Percentiles rank a stretch among this genome's conserved stretches.
Evolutionary conservation across 2,797 vertebrate genomes (phyloP).

Genomic region (Natrix natrix): DNA sequence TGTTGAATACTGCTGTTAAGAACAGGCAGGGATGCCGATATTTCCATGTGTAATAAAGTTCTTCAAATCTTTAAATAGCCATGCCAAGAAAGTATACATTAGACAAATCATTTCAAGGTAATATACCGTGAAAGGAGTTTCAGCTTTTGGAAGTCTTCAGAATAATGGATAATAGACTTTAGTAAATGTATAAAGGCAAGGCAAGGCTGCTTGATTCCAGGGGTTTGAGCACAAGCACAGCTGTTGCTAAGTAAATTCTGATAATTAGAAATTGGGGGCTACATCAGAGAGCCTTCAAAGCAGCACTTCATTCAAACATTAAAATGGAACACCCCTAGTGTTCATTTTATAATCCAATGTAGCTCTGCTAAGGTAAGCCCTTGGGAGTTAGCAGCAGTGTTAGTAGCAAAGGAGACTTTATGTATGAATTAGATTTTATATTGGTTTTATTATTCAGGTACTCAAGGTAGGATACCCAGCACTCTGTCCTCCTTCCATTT

Average conservation of each 20-base stretch:
- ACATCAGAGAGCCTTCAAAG: not conserved
- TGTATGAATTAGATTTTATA: not conserved
- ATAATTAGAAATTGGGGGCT: not conserved
- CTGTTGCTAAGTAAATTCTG: not conserved
- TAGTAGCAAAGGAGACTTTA: not conserved
- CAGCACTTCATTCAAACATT: not conserved
- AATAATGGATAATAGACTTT: not conserved
- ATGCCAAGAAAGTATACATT: not conserved
- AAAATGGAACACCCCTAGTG: not conserved
- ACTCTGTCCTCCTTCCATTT: not conserved
- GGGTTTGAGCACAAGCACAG: too few species aligned
- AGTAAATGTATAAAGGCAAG: not conserved
- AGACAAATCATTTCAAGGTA: not conserved
- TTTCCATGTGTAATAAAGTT: not conserved
- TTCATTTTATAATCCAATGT: not conserved
- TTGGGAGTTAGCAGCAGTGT: not conserved
- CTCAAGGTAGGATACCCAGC: too few species aligned
- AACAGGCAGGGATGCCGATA: not conserved
- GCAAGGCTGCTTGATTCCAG: not conserved
- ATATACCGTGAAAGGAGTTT: not conserved
- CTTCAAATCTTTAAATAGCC: not conserved
- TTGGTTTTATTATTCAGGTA: too few species aligned
- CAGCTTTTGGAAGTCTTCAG: not conserved
- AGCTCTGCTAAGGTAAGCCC: not conserved
- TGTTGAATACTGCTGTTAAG: not conserved